Conservation (phyloP, 2,888 invertebrate genomes). For the Hyles lineata region DNA sequence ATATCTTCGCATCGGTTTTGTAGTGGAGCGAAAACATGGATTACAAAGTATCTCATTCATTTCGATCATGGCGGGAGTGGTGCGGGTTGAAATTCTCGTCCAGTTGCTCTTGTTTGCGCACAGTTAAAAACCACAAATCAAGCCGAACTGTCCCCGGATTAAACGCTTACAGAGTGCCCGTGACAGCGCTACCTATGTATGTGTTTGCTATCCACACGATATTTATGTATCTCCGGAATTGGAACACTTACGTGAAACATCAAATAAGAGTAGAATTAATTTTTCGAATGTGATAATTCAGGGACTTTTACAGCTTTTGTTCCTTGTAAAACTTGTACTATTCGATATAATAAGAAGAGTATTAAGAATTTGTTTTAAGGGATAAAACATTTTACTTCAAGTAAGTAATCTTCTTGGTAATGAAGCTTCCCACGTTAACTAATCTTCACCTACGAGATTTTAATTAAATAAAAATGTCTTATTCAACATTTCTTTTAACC, state of each 20-base stretch:
- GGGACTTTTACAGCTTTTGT: no score
- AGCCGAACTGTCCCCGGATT: constrained; percentile 53
- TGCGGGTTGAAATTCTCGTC: constrained; percentile 14
- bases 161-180: constrained; percentile 54
- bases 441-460: not conserved
- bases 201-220: constrained; percentile 20
- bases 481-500: not conserved
- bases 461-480: not conserved
- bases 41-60: constrained; percentile 20
- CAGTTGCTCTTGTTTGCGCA: constrained; percentile 51
- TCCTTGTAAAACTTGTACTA: no score
- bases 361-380: not conserved
- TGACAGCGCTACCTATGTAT: constrained; percentile 41
- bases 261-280: not conserved
- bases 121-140: constrained; percentile 65
- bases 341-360: no score
- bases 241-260: not conserved
- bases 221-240: constrained; percentile 16
- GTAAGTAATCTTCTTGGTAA: not conserved
- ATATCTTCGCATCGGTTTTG: constrained; percentile 15
- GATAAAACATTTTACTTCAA: not conserved
- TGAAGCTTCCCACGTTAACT: not conserved
- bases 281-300: not conserved
- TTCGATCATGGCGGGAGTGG: constrained; percentile 27
- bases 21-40: constrained; percentile 19